Evolutionary conservation across 2,113 vertebrate genomes (phyloP).

Genomic region (Anguilla japonica): DNA sequence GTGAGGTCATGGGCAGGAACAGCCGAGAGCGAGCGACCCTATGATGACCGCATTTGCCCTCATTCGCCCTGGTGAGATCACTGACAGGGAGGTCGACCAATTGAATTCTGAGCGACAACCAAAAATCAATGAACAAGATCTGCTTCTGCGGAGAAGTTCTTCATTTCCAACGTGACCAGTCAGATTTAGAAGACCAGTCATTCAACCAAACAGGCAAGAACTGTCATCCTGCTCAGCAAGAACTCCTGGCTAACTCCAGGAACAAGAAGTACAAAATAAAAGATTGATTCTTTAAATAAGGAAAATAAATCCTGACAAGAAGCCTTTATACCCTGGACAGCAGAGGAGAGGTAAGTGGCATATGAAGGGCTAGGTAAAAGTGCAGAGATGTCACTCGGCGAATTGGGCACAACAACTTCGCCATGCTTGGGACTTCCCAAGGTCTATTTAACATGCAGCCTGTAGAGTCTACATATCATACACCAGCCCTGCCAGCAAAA

Average conservation of each 20-base stretch:
- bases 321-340: too few species aligned
- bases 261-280: not conserved
- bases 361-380: too few species aligned
- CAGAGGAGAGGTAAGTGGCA: too few species aligned
- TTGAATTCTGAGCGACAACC: not conserved
- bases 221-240: too few species aligned
- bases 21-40: not conserved
- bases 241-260: not conserved
- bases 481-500: conserved; percentile 26
- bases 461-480: conserved; percentile 33
- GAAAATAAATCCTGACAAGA: too few species aligned
- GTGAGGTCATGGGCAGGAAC: not conserved
- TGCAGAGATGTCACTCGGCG: conserved; percentile 26
- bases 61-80: not conserved
- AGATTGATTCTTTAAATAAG: not conserved
- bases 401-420: conserved; percentile 28
- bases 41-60: not conserved
- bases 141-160: too few species aligned
- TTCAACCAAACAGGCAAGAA: not conserved
- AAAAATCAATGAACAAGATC: not conserved
- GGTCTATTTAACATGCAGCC: conserved; percentile 30
- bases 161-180: not conserved
- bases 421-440: conserved; percentile 12
- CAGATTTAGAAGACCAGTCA: not conserved
- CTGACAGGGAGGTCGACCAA: not conserved